Conservation (phyloP, 2,113 vertebrate species). For the Cygnus buccinator region DNA sequence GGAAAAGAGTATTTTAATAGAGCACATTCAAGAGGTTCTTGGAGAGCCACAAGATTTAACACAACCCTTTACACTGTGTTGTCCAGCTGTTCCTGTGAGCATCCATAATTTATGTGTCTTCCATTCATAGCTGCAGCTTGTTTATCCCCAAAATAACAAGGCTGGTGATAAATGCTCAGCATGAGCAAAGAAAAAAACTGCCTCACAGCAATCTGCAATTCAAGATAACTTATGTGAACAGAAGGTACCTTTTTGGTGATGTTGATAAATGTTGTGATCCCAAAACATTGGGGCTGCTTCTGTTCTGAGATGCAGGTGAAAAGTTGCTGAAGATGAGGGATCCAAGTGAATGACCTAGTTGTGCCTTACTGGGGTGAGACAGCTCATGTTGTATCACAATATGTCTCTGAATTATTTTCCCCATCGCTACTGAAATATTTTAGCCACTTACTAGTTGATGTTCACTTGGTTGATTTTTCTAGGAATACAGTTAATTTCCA, state of each 20-base stretch:
- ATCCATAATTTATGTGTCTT: conserved; percentile 25
- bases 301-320: not conserved
- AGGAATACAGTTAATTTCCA: conserved; percentile 64
- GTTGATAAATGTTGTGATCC: not conserved
- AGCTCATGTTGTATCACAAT: not conserved
- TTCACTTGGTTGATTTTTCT: conserved; percentile 59
- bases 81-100: not conserved
- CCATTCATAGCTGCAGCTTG: conserved; percentile 18
- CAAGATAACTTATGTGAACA: not conserved
- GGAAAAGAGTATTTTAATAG: not conserved
- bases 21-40: not conserved
- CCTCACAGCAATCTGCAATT: not conserved
- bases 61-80: not conserved
- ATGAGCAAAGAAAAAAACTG: not conserved
- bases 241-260: not conserved
- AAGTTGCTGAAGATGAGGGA: not conserved
- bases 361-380: not conserved
- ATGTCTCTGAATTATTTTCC: not conserved
- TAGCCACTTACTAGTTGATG: conserved; percentile 54
- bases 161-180: conserved; percentile 12
- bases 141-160: conserved; percentile 12
- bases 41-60: not conserved
- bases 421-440: not conserved
- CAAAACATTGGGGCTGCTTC: not conserved
- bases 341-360: not conserved